These are phyloP conservation scores for Sciurus carolinensis DNA, from an alignment of 2,797 vertebrate genomes.

Conservation along the genomic window DNA sequence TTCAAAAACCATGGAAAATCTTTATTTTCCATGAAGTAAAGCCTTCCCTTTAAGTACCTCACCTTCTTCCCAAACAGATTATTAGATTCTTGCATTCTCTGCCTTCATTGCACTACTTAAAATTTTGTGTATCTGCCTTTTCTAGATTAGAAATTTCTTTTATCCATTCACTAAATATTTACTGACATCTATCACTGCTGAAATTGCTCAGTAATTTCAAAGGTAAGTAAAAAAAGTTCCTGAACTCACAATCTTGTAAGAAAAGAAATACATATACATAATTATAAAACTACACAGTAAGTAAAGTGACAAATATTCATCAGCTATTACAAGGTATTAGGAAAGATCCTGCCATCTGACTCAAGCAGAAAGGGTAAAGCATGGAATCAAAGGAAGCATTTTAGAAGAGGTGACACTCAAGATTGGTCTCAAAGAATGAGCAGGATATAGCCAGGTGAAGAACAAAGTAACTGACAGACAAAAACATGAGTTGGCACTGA, in stretches of 20 bases:
- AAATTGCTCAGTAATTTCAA: neutral
- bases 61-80: neutral
- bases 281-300: neutral
- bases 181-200: neutral
- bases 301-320: slow-evolving; percentile 9
- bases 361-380: neutral
- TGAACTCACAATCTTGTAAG: neutral
- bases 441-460: neutral
- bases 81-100: neutral
- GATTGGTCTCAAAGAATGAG: neutral
- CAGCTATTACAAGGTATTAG: slow-evolving; percentile 33
- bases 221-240: slow-evolving; percentile 3
- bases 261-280: neutral
- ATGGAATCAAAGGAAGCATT: neutral
- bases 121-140: slow-evolving; percentile 29
- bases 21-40: neutral
- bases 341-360: neutral
- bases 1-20: neutral
- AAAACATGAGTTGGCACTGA: neutral
- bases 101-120: neutral
- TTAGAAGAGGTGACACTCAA: neutral
- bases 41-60: neutral
- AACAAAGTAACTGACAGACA: neutral
- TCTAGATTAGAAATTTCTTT: slow-evolving; percentile 31
- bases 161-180: slow-evolving; percentile 30